A percentile compares a stretch with the other conserved stretches of the same genome.
phyloP scores from a whole-genome alignment of 2,888 invertebrate genomes.

The Nipponacmea schrenckii region DNA sequence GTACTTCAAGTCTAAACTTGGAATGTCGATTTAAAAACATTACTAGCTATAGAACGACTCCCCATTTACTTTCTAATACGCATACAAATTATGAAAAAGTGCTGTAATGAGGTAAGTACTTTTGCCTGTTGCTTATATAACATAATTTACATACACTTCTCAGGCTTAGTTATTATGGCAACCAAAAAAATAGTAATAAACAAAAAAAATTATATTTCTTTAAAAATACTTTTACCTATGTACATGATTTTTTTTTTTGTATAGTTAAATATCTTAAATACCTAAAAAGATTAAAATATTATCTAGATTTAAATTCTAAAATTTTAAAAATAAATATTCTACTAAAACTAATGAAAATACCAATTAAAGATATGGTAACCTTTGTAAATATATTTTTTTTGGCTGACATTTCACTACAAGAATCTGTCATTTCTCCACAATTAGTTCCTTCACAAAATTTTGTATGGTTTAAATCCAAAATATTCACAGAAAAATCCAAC shows the following conservation, averaged over 20 bases:
- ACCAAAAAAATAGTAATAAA: background rate
- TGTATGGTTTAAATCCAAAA: too few relatives aligned
- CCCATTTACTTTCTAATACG: constrained; percentile 1
- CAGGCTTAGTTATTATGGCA: constrained; percentile 7
- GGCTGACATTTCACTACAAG: too few relatives aligned
- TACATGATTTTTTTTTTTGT: background rate
- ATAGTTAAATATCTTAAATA: too few relatives aligned
- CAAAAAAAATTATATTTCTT: background rate
- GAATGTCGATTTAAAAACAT: background rate
- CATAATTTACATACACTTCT: constrained; percentile 3
- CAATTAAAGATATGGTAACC: too few relatives aligned
- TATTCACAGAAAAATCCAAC: too few relatives aligned
- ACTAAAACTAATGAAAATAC: too few relatives aligned
- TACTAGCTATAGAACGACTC: background rate
- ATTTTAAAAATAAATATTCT: too few relatives aligned
- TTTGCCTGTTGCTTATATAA: background rate
- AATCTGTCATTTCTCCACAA: too few relatives aligned
- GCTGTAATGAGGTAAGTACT: background rate
- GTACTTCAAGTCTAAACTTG: constrained; percentile 2
- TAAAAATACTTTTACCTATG: background rate
- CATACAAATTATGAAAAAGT: constrained; percentile 2
- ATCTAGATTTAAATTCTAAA: too few relatives aligned
- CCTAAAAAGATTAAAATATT: too few relatives aligned
- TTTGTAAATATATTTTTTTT: too few relatives aligned
- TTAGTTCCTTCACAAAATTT: too few relatives aligned